These are phyloP conservation scores for Andrena camellia DNA, from an alignment of 2,888 invertebrate species.

Conservation along the genomic window DNA sequence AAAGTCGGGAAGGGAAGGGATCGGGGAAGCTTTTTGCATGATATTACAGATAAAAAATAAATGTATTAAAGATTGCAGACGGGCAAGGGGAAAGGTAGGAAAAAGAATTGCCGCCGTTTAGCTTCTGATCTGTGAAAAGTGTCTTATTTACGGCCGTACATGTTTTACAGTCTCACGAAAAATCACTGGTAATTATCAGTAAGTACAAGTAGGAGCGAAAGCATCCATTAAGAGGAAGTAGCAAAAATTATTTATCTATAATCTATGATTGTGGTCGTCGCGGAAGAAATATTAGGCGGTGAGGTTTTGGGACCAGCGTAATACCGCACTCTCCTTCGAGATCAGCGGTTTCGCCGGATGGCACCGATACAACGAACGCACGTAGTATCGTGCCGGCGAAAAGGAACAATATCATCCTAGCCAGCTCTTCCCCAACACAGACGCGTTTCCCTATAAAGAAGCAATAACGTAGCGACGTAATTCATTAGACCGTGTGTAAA, in stretches of 20 bases:
- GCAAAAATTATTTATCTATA: background rate
- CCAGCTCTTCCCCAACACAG: slow-evolving; percentile 94
- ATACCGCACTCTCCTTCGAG: slow-evolving; percentile 91
- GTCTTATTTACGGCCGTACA: too few species aligned
- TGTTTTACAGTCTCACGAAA: too few species aligned
- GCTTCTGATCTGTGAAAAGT: too few species aligned
- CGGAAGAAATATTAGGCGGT: slow-evolving; percentile 84
- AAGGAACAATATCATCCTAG: slow-evolving; percentile 89
- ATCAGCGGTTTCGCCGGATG: slow-evolving; percentile 85
- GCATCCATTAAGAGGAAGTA: background rate
- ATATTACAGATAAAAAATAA: too few species aligned
- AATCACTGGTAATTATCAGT: too few species aligned
- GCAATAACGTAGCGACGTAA: background rate
- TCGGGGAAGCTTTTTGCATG: too few species aligned
- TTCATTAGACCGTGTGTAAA: background rate
- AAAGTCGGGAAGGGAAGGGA: background rate
- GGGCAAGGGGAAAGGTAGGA: too few species aligned
- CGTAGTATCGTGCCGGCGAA: slow-evolving; percentile 89
- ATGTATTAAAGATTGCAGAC: too few species aligned
- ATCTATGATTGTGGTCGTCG: slow-evolving; percentile 48
- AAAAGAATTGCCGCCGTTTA: too few species aligned
- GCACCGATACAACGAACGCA: slow-evolving; percentile 86
- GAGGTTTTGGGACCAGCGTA: slow-evolving; percentile 89
- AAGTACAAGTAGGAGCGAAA: background rate
- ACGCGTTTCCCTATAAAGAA: slow-evolving; percentile 90